A percentile compares a stretch with the other conserved stretches of the same genome.
These are phyloP conservation scores for Odontamblyopus lacepedii DNA, from an alignment of 2,797 vertebrate species.

Conservation along the genomic window DNA sequence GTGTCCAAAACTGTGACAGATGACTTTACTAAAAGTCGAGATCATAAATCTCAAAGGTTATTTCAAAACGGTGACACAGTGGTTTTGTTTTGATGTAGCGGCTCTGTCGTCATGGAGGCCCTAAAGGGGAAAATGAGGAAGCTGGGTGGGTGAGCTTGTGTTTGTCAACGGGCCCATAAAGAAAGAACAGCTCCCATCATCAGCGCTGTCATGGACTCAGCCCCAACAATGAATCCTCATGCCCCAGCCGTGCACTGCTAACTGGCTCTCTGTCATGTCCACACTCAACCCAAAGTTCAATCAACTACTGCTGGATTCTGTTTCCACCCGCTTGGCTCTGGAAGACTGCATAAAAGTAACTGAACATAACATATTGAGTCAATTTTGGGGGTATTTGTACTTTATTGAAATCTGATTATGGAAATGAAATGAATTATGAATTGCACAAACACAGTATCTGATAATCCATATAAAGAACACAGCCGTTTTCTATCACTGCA, in stretches of 20 bases:
- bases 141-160: slow-evolving; percentile 28
- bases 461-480: too few species aligned
- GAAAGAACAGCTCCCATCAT: slow-evolving; percentile 34
- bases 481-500: too few species aligned
- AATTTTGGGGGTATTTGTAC: too few species aligned
- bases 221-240: slow-evolving; percentile 41
- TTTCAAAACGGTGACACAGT: not conserved
- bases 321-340: slow-evolving; percentile 30
- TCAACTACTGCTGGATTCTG: slow-evolving; percentile 41
- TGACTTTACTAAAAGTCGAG: not conserved
- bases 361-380: too few species aligned
- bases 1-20: not conserved
- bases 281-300: slow-evolving; percentile 54
- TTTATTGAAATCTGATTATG: too few species aligned
- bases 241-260: slow-evolving; percentile 32
- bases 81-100: slow-evolving; percentile 8
- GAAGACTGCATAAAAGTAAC: not conserved
- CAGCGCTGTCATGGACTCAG: slow-evolving; percentile 37
- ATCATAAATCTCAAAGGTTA: not conserved
- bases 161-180: slow-evolving; percentile 40
- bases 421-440: too few species aligned
- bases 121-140: slow-evolving; percentile 11
- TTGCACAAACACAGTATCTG: too few species aligned
- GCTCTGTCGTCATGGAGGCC: slow-evolving; percentile 6
- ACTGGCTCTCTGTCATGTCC: slow-evolving; percentile 54